These are phyloP conservation scores for Quadriops clusia DNA, from an alignment of 2,888 invertebrate genomes.

Conservation along the genomic window DNA sequence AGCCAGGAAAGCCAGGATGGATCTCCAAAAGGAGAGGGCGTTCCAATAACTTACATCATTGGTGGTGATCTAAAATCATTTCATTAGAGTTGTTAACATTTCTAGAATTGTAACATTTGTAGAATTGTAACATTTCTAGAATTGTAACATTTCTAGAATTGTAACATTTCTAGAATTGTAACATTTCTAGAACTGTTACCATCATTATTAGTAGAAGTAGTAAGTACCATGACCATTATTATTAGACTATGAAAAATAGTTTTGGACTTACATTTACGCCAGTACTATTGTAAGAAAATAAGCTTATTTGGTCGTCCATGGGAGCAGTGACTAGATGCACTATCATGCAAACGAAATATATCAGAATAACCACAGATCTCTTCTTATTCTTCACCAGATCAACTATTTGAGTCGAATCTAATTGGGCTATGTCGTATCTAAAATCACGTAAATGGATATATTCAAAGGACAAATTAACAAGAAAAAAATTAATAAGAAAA, in stretches of 20 bases:
- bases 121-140: too few species aligned
- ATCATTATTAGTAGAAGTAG: too few species aligned
- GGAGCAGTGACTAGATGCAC: slow-evolving; percentile 29
- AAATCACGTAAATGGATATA: slow-evolving; percentile 13
- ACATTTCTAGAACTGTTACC: too few species aligned
- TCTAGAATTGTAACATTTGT: too few species aligned
- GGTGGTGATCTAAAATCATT: slow-evolving; percentile 40
- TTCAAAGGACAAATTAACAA: not conserved
- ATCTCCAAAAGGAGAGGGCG: slow-evolving; percentile 48
- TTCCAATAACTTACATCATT: slow-evolving; percentile 48
- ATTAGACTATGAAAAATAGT: slow-evolving; percentile 1
- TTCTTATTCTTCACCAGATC: slow-evolving; percentile 27
- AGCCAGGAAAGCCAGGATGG: slow-evolving; percentile 45
- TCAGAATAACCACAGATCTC: slow-evolving; percentile 26
- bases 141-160: too few species aligned
- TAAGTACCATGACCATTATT: slow-evolving; percentile 1
- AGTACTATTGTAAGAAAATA: slow-evolving; percentile 22
- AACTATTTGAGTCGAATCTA: slow-evolving; percentile 23
- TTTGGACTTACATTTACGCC: slow-evolving; percentile 13
- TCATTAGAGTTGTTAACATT: too few species aligned
- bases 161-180: too few species aligned
- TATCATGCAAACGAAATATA: slow-evolving; percentile 28
- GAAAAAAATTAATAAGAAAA: not conserved
- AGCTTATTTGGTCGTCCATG: slow-evolving; percentile 30
- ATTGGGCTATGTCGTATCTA: slow-evolving; percentile 32